Base-by-base conservation (phyloP, 1,140 invertebrate species). In the Apis florea region DNA sequence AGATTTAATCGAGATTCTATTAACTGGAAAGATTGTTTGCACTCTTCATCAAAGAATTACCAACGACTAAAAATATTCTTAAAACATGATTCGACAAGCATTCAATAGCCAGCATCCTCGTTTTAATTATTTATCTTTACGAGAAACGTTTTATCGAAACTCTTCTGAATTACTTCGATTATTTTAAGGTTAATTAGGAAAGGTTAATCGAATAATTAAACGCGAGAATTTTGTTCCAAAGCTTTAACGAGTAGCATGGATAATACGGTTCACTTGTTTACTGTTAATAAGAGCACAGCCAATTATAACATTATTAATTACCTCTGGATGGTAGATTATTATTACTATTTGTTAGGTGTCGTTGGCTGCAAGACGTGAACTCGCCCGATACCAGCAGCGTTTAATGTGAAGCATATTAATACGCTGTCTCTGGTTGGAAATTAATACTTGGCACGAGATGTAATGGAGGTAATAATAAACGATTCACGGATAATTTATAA, bases 21-120 rank as follows among this genome's bases (percentile, higher is more conserved):
- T 73, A 79, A 19, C 26, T 26, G 1, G 21, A 3, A 15, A 63
- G 58, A 63, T 56, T 70, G 9, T 49, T 72, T 15, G 56, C 17
- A 26, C 40, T 69, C 47, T 40, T 40, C 49, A 17, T 47, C 59
- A 54, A 79, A 79, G 69, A 64, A 40, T 17, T 24, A 21, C 5
- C 8, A 12, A 56, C 26, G 8, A 12, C 8, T 5, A 26, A 40
- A 40, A 40, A 40, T 2, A 40, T 63, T 64, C 69, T 72, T 73
- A 79, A 72, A 73, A 79, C 58, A 17, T 56, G 58, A 79, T 79
- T 72, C 59, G 54, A 73, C 54, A 53, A 72, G n/a, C 17, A 10
- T n/a, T 10, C 5, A 15, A 26, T 12, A 21, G 15, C 47, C 24
- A 17, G 31, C 6, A 40, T 40, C 31, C 40, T 40, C 12, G 26